phyloP scores from a whole-genome alignment of 2,888 invertebrate genomes.

The Xestoiulus laeticollis region DNA sequence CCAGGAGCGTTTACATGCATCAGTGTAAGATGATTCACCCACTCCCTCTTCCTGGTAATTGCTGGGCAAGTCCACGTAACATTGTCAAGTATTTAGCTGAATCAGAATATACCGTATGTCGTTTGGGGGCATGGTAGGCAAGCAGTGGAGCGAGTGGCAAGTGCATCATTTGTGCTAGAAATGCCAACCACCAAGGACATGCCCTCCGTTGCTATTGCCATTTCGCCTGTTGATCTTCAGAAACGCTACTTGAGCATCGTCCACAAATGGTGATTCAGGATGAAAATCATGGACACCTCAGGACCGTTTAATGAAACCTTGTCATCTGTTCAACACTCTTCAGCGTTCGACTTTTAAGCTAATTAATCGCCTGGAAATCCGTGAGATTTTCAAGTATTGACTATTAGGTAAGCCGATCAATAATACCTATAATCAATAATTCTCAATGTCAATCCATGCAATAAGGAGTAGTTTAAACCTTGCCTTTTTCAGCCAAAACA shows the following conservation, averaged over 20 bases:
- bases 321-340: not conserved
- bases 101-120: not conserved
- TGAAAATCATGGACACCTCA: constrained; percentile 15
- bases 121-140: not conserved
- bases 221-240: not conserved
- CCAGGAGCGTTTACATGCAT: not conserved
- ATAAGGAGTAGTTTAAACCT: not conserved
- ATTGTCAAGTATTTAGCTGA: constrained; percentile 1
- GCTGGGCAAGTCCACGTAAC: constrained; percentile 34
- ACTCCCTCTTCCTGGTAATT: not conserved
- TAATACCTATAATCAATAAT: constrained; percentile 10
- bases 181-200: constrained; percentile 24
- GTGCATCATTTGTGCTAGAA: not conserved
- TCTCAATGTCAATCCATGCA: not conserved
- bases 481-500: not conserved
- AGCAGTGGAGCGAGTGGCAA: not conserved
- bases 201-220: not conserved
- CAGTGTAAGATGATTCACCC: not conserved
- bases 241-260: constrained; percentile 5
- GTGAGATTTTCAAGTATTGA: constrained; percentile 6
- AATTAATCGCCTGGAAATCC: not conserved
- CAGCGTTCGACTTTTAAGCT: not conserved
- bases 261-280: not conserved
- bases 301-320: not conserved
- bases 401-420: constrained; percentile 15